Evolutionary conservation across 2,113 vertebrate genomes (phyloP).

Genomic region (Edolisoma coerulescens): DNA sequence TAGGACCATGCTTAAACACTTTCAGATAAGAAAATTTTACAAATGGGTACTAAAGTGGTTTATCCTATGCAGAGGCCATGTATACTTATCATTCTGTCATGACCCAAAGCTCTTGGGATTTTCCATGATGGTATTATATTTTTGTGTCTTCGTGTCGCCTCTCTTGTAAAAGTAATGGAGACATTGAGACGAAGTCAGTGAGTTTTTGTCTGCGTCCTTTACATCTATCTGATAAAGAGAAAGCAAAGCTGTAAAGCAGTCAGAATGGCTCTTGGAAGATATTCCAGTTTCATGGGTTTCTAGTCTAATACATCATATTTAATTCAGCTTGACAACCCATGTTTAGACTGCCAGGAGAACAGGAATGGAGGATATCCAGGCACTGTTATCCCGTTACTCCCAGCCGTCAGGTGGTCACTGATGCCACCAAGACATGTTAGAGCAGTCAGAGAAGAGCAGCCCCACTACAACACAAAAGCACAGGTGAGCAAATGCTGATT

Average conservation of each 20-base stretch:
- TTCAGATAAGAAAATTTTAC: not conserved
- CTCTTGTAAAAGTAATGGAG: not conserved
- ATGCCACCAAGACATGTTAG: not conserved
- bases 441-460: not conserved
- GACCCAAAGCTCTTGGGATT: not conserved
- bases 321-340: not conserved
- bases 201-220: not conserved
- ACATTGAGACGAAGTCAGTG: not conserved
- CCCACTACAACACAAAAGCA: not conserved
- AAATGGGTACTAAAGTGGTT: not conserved
- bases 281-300: not conserved
- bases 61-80: not conserved
- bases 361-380: not conserved
- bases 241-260: not conserved
- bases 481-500: not conserved
- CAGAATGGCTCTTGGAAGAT: not conserved
- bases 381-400: not conserved
- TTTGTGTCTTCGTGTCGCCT: not conserved
- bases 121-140: not conserved
- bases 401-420: accelerated
- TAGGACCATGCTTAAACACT: not conserved
- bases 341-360: not conserved
- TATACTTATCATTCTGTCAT: not conserved
- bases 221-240: not conserved
- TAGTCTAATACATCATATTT: not conserved